These are phyloP conservation scores for Drosophila paramelanica DNA, from an alignment of 2,888 invertebrate genomes.

Conservation along the genomic window DNA sequence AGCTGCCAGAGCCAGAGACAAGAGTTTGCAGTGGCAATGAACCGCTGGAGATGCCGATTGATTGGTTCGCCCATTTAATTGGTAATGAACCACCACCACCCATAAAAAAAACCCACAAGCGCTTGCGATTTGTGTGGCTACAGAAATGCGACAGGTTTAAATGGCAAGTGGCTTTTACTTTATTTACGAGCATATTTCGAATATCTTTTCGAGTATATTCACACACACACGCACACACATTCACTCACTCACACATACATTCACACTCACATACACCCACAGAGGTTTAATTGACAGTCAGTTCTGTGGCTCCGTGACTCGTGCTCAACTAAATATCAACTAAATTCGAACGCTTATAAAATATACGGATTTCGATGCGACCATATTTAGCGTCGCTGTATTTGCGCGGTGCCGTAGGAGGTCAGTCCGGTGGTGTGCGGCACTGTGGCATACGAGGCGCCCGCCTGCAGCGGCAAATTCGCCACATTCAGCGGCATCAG, in stretches of 20 bases:
- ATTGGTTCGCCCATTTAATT: neutral
- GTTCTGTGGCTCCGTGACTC: constrained; percentile 22
- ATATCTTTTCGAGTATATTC: constrained; percentile 43
- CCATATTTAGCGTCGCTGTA: constrained; percentile 66
- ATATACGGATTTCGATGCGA: neutral
- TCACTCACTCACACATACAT: constrained; percentile 54
- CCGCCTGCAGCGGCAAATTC: constrained; percentile 78
- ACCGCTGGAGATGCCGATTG: neutral
- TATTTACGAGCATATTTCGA: constrained; percentile 55
- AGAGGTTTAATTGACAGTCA: constrained; percentile 29
- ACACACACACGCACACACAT: constrained; percentile 11
- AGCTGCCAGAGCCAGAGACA: constrained; percentile 15
- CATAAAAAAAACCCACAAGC: no score
- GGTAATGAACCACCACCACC: constrained; percentile 21
- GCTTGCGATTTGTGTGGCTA: neutral
- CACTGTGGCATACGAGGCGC: constrained; percentile 78
- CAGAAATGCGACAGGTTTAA: constrained; percentile 12
- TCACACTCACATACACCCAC: constrained; percentile 2
- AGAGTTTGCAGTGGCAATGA: constrained; percentile 31
- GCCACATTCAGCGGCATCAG: constrained; percentile 76
- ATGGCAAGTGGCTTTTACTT: constrained; percentile 75
- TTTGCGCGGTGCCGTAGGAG: constrained; percentile 80
- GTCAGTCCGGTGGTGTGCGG: constrained; percentile 73
- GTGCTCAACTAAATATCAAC: constrained; percentile 30
- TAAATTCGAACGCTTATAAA: constrained; percentile 29